These are phyloP conservation scores for Prorops nasuta DNA, from an alignment of 1,140 invertebrate genomes.

Conservation along the genomic window DNA sequence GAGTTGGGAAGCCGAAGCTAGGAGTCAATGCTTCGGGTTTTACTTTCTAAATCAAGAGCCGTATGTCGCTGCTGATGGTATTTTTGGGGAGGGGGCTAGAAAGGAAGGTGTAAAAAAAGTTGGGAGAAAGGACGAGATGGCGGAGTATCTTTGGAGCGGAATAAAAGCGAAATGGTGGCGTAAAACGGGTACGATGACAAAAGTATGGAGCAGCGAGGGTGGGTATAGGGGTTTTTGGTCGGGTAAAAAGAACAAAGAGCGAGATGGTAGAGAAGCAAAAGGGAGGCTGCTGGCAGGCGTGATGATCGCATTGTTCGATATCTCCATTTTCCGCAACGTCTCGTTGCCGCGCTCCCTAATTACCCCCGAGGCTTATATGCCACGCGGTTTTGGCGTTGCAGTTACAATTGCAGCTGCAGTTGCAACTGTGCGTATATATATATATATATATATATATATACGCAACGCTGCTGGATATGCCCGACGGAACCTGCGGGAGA, in stretches of 20 bases:
- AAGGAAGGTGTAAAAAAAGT: no score
- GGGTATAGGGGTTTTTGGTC: no score
- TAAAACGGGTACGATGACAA: no score
- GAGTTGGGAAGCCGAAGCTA: no score
- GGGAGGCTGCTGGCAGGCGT: conserved; percentile 8
- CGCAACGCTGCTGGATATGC: background rate
- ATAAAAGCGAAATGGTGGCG: no score
- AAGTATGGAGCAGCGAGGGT: background rate
- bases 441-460: no score
- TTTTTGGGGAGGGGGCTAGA: no score
- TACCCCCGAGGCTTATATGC: conserved; percentile 35
- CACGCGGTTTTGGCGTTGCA: conserved; percentile 16
- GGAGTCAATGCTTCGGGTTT: no score
- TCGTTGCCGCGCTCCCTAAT: conserved; percentile 40
- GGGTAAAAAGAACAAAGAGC: conserved; percentile 1
- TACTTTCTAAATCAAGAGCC: no score
- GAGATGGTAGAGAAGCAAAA: conserved; percentile 1
- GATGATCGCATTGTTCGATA: conserved; percentile 38
- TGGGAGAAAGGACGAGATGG: no score
- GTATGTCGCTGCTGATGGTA: no score
- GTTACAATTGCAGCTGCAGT: background rate
- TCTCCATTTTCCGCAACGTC: conserved; percentile 35
- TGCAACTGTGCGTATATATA: background rate
- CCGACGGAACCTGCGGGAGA: conserved; percentile 16
- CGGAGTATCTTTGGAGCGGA: no score